These are phyloP conservation scores for Barbus barbus DNA, from an alignment of 2,113 vertebrate genomes.

Conservation along the genomic window DNA sequence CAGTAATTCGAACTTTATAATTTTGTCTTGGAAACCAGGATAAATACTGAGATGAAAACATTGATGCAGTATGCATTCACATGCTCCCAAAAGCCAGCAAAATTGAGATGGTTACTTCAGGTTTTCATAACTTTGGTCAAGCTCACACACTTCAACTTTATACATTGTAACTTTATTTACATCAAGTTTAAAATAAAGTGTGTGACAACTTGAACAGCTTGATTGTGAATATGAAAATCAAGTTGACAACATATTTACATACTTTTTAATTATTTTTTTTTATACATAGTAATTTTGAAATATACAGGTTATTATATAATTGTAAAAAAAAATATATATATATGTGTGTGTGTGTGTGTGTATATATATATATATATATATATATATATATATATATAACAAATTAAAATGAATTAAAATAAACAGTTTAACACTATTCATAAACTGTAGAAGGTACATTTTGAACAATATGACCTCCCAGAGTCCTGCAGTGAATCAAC, in stretches of 20 bases:
- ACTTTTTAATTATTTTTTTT: too few species aligned
- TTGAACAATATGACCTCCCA: neutral
- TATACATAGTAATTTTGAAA: too few species aligned
- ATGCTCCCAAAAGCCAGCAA: neutral
- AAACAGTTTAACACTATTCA: too few species aligned
- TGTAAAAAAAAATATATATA: too few species aligned
- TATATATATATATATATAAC: too few species aligned
- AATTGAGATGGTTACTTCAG: neutral
- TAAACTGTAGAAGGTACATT: too few species aligned
- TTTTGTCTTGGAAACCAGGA: constrained; percentile 1
- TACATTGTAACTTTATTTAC: neutral
- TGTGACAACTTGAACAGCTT: neutral
- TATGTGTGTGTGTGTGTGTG: too few species aligned
- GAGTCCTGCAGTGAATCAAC: constrained; percentile 30
- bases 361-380: too few species aligned
- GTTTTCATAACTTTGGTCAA: neutral
- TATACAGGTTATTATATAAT: too few species aligned
- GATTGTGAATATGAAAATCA: too few species aligned
- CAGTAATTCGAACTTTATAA: neutral
- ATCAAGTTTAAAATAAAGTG: neutral
- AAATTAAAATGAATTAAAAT: too few species aligned
- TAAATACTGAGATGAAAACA: neutral
- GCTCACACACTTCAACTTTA: neutral
- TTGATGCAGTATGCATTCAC: neutral
- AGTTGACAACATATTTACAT: too few species aligned